phyloP scores from a whole-genome alignment of 2,888 invertebrate species.

The Amphimallon solstitiale region DNA sequence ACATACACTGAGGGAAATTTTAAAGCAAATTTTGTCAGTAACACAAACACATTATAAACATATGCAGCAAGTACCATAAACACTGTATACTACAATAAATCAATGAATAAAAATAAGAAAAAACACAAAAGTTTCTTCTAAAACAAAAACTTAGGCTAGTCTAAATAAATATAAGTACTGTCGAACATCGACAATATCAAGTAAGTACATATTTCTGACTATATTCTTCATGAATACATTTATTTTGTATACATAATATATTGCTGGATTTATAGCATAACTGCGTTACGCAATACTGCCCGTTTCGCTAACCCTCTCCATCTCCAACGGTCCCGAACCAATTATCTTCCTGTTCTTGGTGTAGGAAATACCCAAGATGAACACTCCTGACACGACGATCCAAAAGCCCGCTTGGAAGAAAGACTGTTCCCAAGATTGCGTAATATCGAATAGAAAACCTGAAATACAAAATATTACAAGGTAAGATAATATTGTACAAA shows the following conservation, averaged over 20 bases:
- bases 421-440: constrained; percentile 78
- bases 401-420: constrained; percentile 85
- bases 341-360: constrained; percentile 74
- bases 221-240: not conserved
- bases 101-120: not conserved
- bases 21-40: no score
- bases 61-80: no score
- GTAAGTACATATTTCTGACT: constrained; percentile 20
- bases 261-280: not conserved
- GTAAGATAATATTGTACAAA: not conserved
- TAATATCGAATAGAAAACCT: constrained; percentile 73
- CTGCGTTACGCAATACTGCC: constrained; percentile 35
- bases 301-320: constrained; percentile 52
- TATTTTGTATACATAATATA: not conserved
- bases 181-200: not conserved
- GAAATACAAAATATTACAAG: constrained; percentile 43
- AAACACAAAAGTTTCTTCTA: no score
- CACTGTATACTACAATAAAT: not conserved
- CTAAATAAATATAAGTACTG: constrained; percentile 4
- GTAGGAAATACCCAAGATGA: constrained; percentile 73
- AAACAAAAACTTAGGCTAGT: no score
- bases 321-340: constrained; percentile 66
- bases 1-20: no score
- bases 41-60: no score
- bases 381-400: constrained; percentile 80